Evolutionary conservation across 2,113 vertebrate genomes (phyloP), one percentile per base, ranked within the genome.

Genomic region (Cinclus mexicanus): DNA sequence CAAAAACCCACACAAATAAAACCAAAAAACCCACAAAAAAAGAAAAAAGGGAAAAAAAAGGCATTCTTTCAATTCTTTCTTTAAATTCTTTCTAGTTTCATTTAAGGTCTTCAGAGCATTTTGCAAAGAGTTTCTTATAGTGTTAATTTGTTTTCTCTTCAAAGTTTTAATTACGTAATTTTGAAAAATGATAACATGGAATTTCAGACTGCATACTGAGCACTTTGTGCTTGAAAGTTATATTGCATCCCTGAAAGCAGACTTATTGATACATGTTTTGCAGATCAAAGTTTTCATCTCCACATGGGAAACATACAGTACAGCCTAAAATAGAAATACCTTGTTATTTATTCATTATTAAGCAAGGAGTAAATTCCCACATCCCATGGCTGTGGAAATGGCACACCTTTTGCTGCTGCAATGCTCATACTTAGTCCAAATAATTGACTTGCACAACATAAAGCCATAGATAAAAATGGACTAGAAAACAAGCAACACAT

Each of bases 231-330:
- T 33, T 69, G 2, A 61, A 95, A 96, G 83, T 76, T 61, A 88
- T 35, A 44, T 28, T 82, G 29, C 52, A 55, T 49, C 44, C 61
- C 75, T 56, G 50, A 76, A 84, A 87, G 19, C 29, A 89, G 61
- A 60, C 70, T 72, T 91, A 96, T 93, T 93, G 81, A 85, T 83
- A 90, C 6, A 74, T 8, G 47, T 59, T 95, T 79, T 94, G 29
- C 47, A 89, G 83, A 94, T 88, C 76, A 92, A 95, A 96, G 89
- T 24, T 64, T 94, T 87, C 9, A 33, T 9, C 39, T 87, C n/a
- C 84, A 71, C 82, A 44, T 37, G 55, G 63, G 75, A 95, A 91
- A 83, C 14, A 5, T 55, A 42, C 15, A 85, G 42, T 44, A 35
- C 10, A 53, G 33, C 5, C 52, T 74, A 80, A 92, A 94, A 76